These are phyloP conservation scores for Calypte anna DNA, from an alignment of 2,113 vertebrate genomes.

Conservation along the genomic window DNA sequence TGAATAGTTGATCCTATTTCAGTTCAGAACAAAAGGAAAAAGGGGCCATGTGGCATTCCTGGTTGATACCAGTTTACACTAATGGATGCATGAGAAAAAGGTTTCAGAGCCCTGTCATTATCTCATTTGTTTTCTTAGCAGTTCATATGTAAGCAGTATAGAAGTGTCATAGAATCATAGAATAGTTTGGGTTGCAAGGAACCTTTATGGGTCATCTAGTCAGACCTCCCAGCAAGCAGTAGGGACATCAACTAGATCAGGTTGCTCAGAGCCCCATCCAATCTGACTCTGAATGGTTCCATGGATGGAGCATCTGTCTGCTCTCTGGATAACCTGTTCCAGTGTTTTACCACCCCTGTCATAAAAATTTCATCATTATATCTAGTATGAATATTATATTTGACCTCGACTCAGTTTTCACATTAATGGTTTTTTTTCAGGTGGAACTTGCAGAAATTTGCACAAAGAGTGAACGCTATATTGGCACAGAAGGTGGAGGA, in stretches of 20 bases:
- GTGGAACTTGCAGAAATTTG: constrained; percentile 92
- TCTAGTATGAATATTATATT: neutral
- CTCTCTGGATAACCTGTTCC: neutral
- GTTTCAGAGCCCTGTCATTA: neutral
- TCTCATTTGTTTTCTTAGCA: neutral
- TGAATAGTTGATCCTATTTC: neutral
- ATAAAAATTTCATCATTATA: neutral
- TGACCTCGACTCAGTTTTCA: neutral
- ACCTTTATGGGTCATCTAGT: neutral
- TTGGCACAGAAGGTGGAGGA: constrained; percentile 97
- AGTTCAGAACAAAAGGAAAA: neutral
- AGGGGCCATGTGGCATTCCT: neutral
- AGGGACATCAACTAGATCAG: neutral
- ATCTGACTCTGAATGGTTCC: neutral
- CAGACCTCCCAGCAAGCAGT: neutral
- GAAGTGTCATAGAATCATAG: neutral
- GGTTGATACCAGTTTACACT: neutral
- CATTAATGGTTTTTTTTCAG: constrained; percentile 70
- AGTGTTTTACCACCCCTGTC: neutral
- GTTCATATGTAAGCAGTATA: neutral
- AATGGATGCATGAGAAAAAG: neutral
- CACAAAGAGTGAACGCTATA: constrained; percentile 89
- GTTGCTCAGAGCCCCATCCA: neutral
- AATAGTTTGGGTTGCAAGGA: neutral
- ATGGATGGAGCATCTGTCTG: neutral